Evolutionary conservation across 2,797 vertebrate genomes (phyloP), one percentile per base, ranked within the genome.

Genomic region (Melanotaenia nigrans): DNA sequence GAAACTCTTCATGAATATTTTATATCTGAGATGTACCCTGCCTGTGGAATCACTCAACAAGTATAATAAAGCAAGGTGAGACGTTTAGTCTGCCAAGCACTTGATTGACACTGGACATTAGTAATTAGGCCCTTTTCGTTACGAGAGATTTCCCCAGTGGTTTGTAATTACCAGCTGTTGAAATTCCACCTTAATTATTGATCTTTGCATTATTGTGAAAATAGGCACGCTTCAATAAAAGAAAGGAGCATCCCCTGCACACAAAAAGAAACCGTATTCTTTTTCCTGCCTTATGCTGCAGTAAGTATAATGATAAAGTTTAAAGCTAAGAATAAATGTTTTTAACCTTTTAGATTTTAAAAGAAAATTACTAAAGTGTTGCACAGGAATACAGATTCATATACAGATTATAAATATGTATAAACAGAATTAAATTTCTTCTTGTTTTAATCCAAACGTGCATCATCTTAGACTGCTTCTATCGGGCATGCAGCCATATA

Each of bases 91-190:
- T 40, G 9, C n/a, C 4, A 1, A n/a, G 25, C 9, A 22, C 18
- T 67, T 13, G 13, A 57, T 25, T 64, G 42, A 55, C 38, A 24
- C 3, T 25, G 5, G 47, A 18, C 4, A 11, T 68, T 57, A 62
- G 11, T 33, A 71, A 66, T 74, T 69, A 49, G 70, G 51, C 53
- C 2, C 18, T 61, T 24, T 9, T 14, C 20, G 22, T 63, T 30
- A 33, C 13, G 1, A 18, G 16, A 58, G 56, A 63, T 24, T 72
- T 71, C 54, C 54, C 40, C 5, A 1, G 7, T 47, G 24, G 47
- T 54, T 69, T 25, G 18, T 77, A 58, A 83, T 87, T 78, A 67
- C 54, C 3, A 70, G 57, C 66, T 59, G 71, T 47, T 85, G 71
- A 82, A 79, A 79, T 75, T 7, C 8, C 35, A 16, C 56, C 35